These are phyloP conservation scores for Anguilla pacifica DNA, from an alignment of 2,797 vertebrate species.

Conservation along the genomic window DNA sequence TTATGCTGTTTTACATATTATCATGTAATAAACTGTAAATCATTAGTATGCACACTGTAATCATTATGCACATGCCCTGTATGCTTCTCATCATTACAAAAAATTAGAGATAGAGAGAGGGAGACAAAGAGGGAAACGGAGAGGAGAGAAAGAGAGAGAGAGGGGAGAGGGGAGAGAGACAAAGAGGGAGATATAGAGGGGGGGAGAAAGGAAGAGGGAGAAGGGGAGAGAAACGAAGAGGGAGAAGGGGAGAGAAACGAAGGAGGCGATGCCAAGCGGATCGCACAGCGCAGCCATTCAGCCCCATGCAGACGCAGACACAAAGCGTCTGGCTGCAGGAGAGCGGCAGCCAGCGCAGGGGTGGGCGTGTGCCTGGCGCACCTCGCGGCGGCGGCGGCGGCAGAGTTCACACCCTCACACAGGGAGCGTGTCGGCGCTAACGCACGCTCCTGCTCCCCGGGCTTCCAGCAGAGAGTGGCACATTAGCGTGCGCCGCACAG, in stretches of 20 bases:
- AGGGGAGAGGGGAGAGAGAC: background rate
- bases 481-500: background rate
- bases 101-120: background rate
- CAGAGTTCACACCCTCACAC: background rate
- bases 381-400: background rate
- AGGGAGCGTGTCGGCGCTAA: background rate
- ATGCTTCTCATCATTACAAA: background rate
- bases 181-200: background rate
- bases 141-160: background rate
- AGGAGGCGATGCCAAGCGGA: background rate
- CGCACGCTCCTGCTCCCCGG: background rate
- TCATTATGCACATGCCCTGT: background rate
- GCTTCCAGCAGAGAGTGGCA: background rate
- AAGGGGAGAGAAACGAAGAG: background rate
- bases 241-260: background rate
- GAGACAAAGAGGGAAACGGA: background rate
- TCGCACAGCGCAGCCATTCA: background rate
- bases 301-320: background rate
- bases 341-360: background rate
- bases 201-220: too few relatives aligned
- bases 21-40: background rate
- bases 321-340: constrained; percentile 8
- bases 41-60: too few relatives aligned
- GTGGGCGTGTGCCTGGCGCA: background rate
- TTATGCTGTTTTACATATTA: background rate